These are phyloP conservation scores for Micropoecilia bifurca DNA, from an alignment of 2,797 vertebrate species.

Conservation along the genomic window DNA sequence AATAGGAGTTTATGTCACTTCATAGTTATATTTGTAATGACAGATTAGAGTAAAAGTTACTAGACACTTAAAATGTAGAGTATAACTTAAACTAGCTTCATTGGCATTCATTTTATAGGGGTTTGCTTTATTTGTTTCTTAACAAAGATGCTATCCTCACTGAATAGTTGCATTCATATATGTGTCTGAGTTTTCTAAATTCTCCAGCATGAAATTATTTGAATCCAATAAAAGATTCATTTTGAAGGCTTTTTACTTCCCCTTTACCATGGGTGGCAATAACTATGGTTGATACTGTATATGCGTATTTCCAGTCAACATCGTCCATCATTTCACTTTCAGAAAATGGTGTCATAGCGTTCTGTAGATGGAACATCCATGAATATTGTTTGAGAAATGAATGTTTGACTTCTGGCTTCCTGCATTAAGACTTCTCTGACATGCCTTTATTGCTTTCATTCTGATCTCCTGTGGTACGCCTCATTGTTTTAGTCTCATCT, in stretches of 20 bases:
- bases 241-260: background rate
- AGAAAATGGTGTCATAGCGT: background rate
- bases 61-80: background rate
- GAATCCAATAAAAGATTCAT: background rate
- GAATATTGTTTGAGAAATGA: background rate
- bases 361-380: background rate
- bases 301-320: background rate
- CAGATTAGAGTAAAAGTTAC: background rate
- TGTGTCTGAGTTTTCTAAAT: background rate
- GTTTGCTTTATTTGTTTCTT: background rate
- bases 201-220: background rate
- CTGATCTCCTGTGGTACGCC: background rate
- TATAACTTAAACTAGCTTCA: background rate
- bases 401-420: conserved; percentile 1
- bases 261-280: background rate
- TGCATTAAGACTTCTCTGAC: background rate
- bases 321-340: background rate
- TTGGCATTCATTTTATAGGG: background rate
- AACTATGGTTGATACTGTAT: background rate
- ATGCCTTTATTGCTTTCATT: conserved; percentile 3
- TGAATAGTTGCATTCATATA: background rate
- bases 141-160: background rate
- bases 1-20: background rate
- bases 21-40: background rate
- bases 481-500: conserved; percentile 3